Base-by-base conservation (phyloP, 1,140 invertebrate species). In the Lepidurus packardi region DNA sequence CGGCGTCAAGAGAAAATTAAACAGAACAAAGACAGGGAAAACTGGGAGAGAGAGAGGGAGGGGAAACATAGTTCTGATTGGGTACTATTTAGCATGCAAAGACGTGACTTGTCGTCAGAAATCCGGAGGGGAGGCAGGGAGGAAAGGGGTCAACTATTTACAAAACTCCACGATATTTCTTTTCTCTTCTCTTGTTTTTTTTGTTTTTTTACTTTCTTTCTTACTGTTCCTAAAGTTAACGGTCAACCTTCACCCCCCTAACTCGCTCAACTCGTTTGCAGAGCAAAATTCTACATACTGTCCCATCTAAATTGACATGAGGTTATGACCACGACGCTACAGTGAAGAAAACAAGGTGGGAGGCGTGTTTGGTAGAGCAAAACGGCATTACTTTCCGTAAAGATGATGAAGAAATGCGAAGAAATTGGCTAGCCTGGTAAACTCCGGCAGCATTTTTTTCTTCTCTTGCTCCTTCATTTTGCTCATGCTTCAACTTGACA, bases 331-430 rank as follows among this genome's bases (percentile, higher is more conserved):
- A 65, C 21, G 53, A 65, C 53, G 53, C 53, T 65, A 65, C 53
- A 65, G 53, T 65, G 53, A 65, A 65, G 53, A 65, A 65, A 65
- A 65, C 53, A 65, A 65, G 53, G 53, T 65, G 53, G 53, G 53
- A 65, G 53, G 53, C 53, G 53, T 65, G 53, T 65, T 7, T 65
- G 53, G 53, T 16, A 65, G 53, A 65, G 53, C 16, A 13, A 65
- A n/a, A 21, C 53, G 21, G 53, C 53, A 65, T 21, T 21, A 65
- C 21, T 65, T 65, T 21, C 53, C 34, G 34, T 34, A 34, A 65
- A n/a, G 21, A 65, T 21, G 53, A 65, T 21, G 53, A 21, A 65
- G 53, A 21, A 65, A 65, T n/a, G 53, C 53, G 53, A 65, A 65
- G 53, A 65, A 65, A 21, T 65, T 65, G 53, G 53, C 53, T 21